Base-by-base conservation (phyloP, 2,113 vertebrate genomes). In the Gasterosteus nipponicus region DNA sequence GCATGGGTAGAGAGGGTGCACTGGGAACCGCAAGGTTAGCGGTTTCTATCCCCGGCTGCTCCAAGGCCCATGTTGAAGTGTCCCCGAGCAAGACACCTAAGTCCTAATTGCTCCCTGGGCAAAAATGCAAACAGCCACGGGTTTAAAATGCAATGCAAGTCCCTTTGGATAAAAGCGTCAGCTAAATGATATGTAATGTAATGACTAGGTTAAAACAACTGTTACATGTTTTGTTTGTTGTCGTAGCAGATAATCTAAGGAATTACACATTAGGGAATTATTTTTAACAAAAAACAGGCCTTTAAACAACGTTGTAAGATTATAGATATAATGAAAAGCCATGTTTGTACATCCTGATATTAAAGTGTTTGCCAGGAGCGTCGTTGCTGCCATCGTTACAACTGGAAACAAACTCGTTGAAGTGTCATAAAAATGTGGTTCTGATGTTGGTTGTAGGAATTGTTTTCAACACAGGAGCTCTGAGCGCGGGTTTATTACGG, bases 231-330 rank as follows among this genome's bases (percentile, higher is more conserved):
- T 10, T 67, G 57, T 66, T 31, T 71, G 63, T 62, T 31, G 54
- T 59, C 14, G 15, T 69, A 66, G 5, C 57, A 64, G 11, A 63
- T 74, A 69, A 78, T 68, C 29, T 22, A 9, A 58, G 59, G 67
- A n/a, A n/a, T n/a, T n/a, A n/a, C n/a, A 5, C 69, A 44, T 22
- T 5, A 5, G 38, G 71, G 71, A 64, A 65, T 42, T 65, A 46
- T n/a, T 65, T 74, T 18, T 38, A 65, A 62, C 65, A 35, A 70
- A 69, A 41, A 62, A 29, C 57, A 7, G 31, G 66, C 56, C 41
- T 67, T 65, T 69, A 84, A n/a, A n/a, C n/a, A 78, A 65, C 72
- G 69, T 58, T 19, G n/a, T n/a, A n/a, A n/a, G n/a, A n/a, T n/a
- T n/a, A n/a, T 38, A 0, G 53, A 38, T 78, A 63, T 59, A 62